Conservation (phyloP, 1,140 invertebrate genomes). For the Bombus sibiricus region DNA sequence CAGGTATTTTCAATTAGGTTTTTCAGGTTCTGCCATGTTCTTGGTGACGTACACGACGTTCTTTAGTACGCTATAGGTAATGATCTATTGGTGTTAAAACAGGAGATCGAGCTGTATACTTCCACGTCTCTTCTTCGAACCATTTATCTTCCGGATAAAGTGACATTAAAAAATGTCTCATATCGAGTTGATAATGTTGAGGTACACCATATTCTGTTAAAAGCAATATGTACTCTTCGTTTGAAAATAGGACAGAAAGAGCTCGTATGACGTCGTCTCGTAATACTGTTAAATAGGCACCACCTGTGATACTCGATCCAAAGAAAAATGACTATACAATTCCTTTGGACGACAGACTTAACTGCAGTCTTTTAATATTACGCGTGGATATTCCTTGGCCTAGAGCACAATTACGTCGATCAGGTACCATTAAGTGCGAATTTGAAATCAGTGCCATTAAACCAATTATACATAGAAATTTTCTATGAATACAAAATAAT, state of each 20-base stretch:
- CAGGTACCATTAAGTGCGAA: background rate
- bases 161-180: background rate
- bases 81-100: background rate
- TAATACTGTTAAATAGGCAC: background rate
- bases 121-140: background rate
- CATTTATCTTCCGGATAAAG: background rate
- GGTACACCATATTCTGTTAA: background rate
- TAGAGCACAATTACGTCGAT: background rate
- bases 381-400: background rate
- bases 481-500: no score
- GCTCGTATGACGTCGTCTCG: background rate
- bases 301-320: background rate
- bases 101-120: background rate
- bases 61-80: background rate
- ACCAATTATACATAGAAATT: background rate
- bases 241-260: background rate
- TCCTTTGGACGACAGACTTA: background rate
- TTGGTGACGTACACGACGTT: background rate
- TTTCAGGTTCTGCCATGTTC: background rate
- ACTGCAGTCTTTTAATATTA: background rate
- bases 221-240: background rate
- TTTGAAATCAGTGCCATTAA: background rate
- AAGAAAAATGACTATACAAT: background rate
- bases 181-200: background rate
- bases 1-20: background rate